phyloP scores from a whole-genome alignment of 2,797 vertebrate genomes.

The Poeciliopsis infans region DNA sequence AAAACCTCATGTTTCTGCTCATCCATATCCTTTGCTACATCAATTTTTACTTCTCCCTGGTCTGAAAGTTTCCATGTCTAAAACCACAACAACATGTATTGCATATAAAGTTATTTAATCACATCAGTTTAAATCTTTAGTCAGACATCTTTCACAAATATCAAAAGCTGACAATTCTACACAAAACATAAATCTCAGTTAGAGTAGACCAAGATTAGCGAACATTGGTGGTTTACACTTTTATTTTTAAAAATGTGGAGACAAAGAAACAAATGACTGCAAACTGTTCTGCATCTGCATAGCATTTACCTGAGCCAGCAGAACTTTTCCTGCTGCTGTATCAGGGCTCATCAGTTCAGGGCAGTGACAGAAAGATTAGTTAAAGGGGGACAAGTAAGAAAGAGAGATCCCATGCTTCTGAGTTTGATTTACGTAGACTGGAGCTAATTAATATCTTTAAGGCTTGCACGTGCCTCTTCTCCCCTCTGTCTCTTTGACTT shows the following conservation, averaged over 20 bases:
- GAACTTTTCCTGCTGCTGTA: constrained; percentile 33
- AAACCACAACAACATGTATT: not conserved
- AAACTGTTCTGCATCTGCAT: constrained; percentile 21
- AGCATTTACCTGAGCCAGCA: constrained; percentile 10
- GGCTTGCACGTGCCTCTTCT: constrained; percentile 40
- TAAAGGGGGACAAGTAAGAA: constrained; percentile 29
- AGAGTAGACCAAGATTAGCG: not conserved
- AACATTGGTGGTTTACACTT: not conserved
- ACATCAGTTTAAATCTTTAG: not conserved
- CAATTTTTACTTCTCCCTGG: not conserved
- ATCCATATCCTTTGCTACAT: not conserved
- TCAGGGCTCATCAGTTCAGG: constrained; percentile 42
- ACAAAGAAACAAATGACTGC: constrained; percentile 9
- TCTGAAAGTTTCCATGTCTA: not conserved
- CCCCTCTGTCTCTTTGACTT: constrained; percentile 32
- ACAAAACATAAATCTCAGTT: not conserved
- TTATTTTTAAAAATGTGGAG: not conserved
- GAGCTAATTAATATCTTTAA: constrained; percentile 63
- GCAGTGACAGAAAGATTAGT: constrained; percentile 58
- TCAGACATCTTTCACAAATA: not conserved
- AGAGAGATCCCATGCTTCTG: constrained; percentile 46
- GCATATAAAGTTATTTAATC: not conserved
- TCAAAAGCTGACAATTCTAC: not conserved
- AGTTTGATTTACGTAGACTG: constrained; percentile 66
- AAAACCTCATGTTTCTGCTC: not conserved